Conservation (phyloP, 2,888 invertebrate genomes). For the Monoplex corrugatus region DNA sequence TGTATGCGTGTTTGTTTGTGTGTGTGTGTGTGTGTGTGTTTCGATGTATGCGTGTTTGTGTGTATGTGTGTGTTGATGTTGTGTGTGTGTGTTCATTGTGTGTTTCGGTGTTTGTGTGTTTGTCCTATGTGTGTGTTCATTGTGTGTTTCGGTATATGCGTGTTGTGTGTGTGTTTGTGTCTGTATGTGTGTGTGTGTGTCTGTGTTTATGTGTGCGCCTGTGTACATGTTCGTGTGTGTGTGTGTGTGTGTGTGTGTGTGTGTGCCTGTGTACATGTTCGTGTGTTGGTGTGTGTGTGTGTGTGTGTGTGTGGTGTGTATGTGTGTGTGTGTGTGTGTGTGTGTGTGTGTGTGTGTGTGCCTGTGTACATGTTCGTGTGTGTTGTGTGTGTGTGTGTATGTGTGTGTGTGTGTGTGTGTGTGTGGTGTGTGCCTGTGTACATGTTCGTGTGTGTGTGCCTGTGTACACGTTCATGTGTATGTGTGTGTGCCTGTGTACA, state of each 20-base stretch:
- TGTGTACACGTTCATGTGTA: too few species aligned
- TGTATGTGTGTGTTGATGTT: too few species aligned
- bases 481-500: too few species aligned
- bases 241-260: slow-evolving; percentile 1
- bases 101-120: not conserved
- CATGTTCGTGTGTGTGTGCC: not conserved
- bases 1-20: not conserved
- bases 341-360: too few species aligned
- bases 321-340: slow-evolving; percentile 8
- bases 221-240: too few species aligned
- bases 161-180: not conserved
- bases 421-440: too few species aligned
- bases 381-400: not conserved
- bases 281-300: too few species aligned
- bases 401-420: slow-evolving; percentile 1
- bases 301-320: not conserved
- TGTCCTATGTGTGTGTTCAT: not conserved
- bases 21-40: slow-evolving; percentile 1
- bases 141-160: too few species aligned
- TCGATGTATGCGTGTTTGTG: too few species aligned
- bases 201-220: too few species aligned
- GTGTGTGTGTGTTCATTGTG: too few species aligned
- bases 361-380: not conserved
- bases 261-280: too few species aligned
- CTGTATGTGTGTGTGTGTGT: not conserved